A percentile compares a stretch with the other conserved stretches of the same genome.
These are phyloP conservation scores for Drosophila pachea DNA, from an alignment of 1,140 invertebrate genomes.

Conservation along the genomic window DNA sequence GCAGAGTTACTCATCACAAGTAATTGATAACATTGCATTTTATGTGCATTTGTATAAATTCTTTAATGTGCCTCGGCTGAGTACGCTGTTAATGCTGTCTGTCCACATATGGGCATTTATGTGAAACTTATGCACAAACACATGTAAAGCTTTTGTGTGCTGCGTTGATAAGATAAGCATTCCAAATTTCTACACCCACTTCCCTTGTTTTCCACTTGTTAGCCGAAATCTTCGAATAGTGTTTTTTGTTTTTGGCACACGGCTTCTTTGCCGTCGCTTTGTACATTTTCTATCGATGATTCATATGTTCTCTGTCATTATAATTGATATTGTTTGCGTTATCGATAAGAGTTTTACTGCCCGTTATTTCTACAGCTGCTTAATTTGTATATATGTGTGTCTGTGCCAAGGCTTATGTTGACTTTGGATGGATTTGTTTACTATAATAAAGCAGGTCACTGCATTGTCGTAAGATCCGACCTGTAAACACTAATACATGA, in stretches of 20 bases:
- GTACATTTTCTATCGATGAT: conserved; percentile 14
- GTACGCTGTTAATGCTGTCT: conserved; percentile 2
- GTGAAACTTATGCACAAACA: background rate
- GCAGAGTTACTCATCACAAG: conserved; percentile 23
- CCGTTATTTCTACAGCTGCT: background rate
- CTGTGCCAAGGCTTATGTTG: conserved; percentile 19
- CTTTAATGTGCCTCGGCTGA: background rate
- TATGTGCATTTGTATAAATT: conserved; percentile 17
- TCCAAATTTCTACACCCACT: background rate
- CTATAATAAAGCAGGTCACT: conserved; percentile 21
- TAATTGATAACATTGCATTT: conserved; percentile 29
- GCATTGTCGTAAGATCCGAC: conserved; percentile 4
- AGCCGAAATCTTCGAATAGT: conserved; percentile 1
- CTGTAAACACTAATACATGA: background rate
- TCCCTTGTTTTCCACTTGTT: background rate
- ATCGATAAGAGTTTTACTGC: conserved; percentile 28
- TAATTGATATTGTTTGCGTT: conserved; percentile 38
- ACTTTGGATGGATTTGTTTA: conserved; percentile 37
- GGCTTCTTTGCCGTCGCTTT: background rate
- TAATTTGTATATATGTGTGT: background rate
- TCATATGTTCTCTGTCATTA: conserved; percentile 32
- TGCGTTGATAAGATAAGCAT: conserved; percentile 9
- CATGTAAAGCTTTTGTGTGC: background rate
- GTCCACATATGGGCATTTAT: background rate
- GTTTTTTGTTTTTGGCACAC: background rate